These are phyloP conservation scores for Pygoscelis adeliae DNA, from an alignment of 2,113 vertebrate species.

Conservation along the genomic window DNA sequence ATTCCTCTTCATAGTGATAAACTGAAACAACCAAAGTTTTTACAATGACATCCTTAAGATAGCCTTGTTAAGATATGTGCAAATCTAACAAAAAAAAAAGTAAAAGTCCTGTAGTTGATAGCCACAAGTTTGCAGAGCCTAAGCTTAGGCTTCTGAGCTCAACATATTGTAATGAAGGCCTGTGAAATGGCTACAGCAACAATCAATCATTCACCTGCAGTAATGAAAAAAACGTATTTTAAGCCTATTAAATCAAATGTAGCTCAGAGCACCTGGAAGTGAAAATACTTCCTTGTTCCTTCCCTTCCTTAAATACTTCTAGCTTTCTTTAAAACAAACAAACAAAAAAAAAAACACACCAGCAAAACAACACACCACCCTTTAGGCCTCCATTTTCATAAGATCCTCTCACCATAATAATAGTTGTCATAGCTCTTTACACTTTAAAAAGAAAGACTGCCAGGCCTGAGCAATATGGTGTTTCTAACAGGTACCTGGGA, in stretches of 20 bases:
- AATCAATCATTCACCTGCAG: neutral
- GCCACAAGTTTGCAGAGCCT: neutral
- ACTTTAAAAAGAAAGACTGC: neutral
- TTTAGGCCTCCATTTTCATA: neutral
- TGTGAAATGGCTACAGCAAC: neutral
- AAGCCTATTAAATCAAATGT: neutral
- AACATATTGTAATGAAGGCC: neutral
- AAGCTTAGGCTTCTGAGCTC: neutral
- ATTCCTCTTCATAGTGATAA: neutral
- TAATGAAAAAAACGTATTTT: neutral
- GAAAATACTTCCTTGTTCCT: neutral
- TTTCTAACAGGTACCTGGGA: neutral
- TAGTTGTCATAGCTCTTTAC: neutral
- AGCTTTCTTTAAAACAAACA: neutral
- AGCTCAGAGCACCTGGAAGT: neutral
- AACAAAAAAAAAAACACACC: neutral
- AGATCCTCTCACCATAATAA: fast-evolving
- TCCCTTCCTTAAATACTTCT: neutral
- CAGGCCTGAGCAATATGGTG: neutral
- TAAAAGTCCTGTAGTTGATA: neutral
- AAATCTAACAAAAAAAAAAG: neutral
- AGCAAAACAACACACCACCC: neutral
- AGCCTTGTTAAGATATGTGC: no score
- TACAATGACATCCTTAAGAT: no score
- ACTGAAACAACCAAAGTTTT: neutral